Base-by-base conservation (phyloP, 2,113 vertebrate genomes). In the Burhinus bistriatus region DNA sequence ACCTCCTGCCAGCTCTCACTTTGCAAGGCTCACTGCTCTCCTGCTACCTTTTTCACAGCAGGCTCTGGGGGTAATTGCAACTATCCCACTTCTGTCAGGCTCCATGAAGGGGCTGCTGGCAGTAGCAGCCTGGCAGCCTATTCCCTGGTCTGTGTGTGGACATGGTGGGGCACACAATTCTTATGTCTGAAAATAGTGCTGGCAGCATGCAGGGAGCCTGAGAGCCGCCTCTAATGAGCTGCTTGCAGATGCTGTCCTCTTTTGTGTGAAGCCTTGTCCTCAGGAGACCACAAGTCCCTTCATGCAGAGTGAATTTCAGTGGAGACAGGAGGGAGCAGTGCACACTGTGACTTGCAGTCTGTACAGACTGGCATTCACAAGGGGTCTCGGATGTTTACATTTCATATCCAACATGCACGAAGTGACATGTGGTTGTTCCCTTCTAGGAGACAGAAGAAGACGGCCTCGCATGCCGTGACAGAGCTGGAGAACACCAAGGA, bases 391-490 rank as follows among this genome's bases (percentile, higher is more conserved):
- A 8, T 54, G 49, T 51, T 91, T 83, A 22, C 10, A 0, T 69
- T 87, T 77, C 38, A 5, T 42, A 47, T 66, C n/a, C 23, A 45
- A 23, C 17, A 4, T 27, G 15, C 38, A 6, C 58, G 12, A 80
- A 58, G 22, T 58, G 45, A 19, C 11, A 6, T 40, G 34, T 86
- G 58, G 55, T 90, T 96, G 23, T 82, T 90, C 87, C 27, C 45
- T 75, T 64, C 58, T 94, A 99, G 99, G 98, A 98, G 99, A 52
- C 99, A 99, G 98, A 99, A 98, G 97, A 98, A 99, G 61, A 99
- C 99, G 0, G 96, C 98, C 4, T 98, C 97, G 55, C 99, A 99
- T 72, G 86, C 96, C 1, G 70, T 99, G 73, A 97, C 96, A 34
- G 95, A 97, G 40, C 91, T 99, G 42, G 97, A 98, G 94, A 98